Evolutionary conservation across 2,888 invertebrate species (phyloP), one percentile per base, ranked within the genome.

Genomic region (Drosophila fungiperda): DNA sequence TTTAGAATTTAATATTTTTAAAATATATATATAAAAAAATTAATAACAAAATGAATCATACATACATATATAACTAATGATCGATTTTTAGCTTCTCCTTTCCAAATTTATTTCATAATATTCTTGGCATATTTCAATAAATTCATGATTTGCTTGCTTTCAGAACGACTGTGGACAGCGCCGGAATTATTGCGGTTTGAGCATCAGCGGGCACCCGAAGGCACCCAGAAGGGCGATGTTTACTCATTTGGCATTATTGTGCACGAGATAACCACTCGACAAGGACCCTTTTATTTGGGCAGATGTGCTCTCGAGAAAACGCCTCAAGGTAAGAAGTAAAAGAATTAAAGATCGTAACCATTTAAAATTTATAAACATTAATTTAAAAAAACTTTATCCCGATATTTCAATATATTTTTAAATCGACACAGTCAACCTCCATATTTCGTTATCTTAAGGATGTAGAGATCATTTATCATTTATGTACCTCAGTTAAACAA

Each of bases 231-330:
- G 92, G 98, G 97, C 29, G 99, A 99, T 91, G 96, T 98, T n/a
- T 99, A 98, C 93, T 98, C 98, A 49, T 99, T 98, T 92, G 98
- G 96, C 17, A 97, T 99, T 87, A 97, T 99, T 88, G 96, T 98
- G 90, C 98, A 99, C 91, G 99, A 99, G 94, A 98, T 99, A 85
- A 96, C 97, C 68, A 95, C 96, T 80, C 94, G 98, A 60, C 96
- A 97, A 93, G 98, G 98, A 33, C 97, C 96, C 1, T 98, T 98
- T 92, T 97, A 96, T 94, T 94, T 97, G 59, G 96, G 95, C 73
- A 95, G 95, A 57, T 94, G 94, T 63, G 94, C 95, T 40, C 94
- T 94, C 45, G 94, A 95, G 66, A 94, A 95, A 90, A 93, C 95
- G 12, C 96, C 97, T 15, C 95, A 95, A 95, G 96, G 97, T 97